Evolutionary conservation across 2,113 vertebrate genomes (phyloP), one percentile per base, ranked within the genome.

Genomic region (Actenoides hombroni): DNA sequence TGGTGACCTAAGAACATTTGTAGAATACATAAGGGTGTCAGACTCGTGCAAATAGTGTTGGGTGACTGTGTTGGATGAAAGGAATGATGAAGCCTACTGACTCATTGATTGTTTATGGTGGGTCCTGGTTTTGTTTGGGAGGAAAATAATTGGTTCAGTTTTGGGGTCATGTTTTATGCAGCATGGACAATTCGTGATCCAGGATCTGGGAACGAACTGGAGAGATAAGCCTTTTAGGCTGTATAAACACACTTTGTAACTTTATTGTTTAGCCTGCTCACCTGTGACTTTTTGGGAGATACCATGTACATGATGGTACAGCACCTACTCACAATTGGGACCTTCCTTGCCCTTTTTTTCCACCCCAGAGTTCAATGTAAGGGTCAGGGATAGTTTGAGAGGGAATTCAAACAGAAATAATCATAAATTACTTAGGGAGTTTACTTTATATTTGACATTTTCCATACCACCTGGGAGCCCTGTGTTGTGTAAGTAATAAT

Each of bases 261-360:
- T 39, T 60, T 54, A 21, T 49, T 24, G 8, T 77, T 76, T 42
- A 65, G 21, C 39, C 15, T 61, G 24, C 12, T 57, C 33, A 42
- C 31, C 4, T 21, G 28, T 57, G 40, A 33, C 24, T 44, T 60
- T 56, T 81, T 71, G 28, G 53, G 71, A 71, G 51, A 56, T 61
- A 54, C 10, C 1, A 1, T 46, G n/a, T 40, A 51, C 0, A 1
- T 16, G 39, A 49, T 17, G 48, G 33, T 46, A 42, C 25, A 80
- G 33, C 49, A 80, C 16, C 18, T 59, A 9, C n/a, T 61, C 24
- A 16, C 13, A 17, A 61, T 44, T 10, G 15, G 24, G 25, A 68
- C 51, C 26, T 67, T 82, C 28, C 46, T 86, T 83, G 13, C 13
- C 28, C 33, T 46, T 49, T 71, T 89, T 28, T 56, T 59, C n/a